Conservation (phyloP, 2,113 vertebrate genomes). For the Todiramphus chloris region DNA sequence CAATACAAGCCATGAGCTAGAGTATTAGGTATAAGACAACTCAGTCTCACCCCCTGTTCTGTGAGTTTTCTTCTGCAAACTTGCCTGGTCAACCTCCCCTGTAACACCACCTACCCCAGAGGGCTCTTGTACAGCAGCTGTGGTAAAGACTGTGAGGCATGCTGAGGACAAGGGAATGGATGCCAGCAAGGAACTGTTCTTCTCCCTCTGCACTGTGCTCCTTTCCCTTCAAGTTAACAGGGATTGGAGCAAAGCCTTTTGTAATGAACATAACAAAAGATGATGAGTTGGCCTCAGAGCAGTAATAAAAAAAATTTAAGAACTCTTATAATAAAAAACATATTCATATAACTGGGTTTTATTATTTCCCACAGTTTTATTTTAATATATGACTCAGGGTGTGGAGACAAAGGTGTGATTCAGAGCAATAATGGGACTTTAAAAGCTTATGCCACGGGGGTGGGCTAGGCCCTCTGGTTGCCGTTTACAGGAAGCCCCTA, state of each 20-base stretch:
- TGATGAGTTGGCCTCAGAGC: conserved; percentile 52
- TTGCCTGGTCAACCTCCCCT: neutral
- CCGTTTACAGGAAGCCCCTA: conserved; percentile 9
- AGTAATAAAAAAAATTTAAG: conserved; percentile 42
- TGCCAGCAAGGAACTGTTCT: neutral
- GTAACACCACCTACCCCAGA: neutral
- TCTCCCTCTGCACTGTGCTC: neutral
- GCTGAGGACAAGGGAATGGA: neutral
- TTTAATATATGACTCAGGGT: conserved; percentile 57
- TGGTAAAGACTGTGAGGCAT: neutral
- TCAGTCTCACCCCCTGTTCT: neutral
- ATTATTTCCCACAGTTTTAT: conserved; percentile 69
- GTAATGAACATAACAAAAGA: conserved; percentile 54
- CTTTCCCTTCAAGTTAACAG: conserved; percentile 14
- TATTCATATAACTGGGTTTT: conserved; percentile 55
- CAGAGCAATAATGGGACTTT: conserved; percentile 53
- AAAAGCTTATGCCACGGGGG: conserved; percentile 30
- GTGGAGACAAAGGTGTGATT: conserved; percentile 62
- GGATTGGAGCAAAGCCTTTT: conserved; percentile 33
- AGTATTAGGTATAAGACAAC: neutral
- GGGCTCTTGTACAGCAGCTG: neutral
- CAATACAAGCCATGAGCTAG: neutral
- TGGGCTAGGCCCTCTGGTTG: conserved; percentile 15
- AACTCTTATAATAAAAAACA: conserved; percentile 49
- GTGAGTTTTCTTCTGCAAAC: neutral